Conservation (phyloP, 2,113 vertebrate species). For the Narcine bancroftii region DNA sequence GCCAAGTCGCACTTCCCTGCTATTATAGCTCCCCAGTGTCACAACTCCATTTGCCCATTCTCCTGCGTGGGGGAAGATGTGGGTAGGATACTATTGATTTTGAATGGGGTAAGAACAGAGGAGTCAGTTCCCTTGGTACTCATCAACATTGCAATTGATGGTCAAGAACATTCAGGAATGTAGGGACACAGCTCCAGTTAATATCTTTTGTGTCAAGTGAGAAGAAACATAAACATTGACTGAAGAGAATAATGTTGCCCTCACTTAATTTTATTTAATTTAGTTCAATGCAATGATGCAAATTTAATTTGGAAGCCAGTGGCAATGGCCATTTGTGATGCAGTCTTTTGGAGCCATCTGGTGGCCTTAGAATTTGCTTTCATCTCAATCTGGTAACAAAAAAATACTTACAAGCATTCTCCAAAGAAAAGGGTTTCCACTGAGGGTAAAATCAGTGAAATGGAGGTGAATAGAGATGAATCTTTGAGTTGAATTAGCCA, state of each 20-base stretch:
- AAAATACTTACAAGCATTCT: background rate
- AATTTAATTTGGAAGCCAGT: slow-evolving; percentile 44
- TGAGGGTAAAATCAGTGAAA: background rate
- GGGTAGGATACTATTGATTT: background rate
- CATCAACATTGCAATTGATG: slow-evolving; percentile 46
- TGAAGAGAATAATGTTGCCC: slow-evolving; percentile 68
- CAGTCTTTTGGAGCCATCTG: slow-evolving; percentile 72
- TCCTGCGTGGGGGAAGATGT: background rate
- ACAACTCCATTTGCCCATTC: too few species aligned
- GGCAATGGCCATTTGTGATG: slow-evolving; percentile 43
- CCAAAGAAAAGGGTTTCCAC: background rate
- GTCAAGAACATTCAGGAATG: slow-evolving; percentile 42
- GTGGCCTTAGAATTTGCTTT: slow-evolving; percentile 48
- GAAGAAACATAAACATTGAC: slow-evolving; percentile 53
- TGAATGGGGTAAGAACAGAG: background rate
- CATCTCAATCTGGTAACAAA: too few species aligned
- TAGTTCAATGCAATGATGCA: slow-evolving; percentile 54
- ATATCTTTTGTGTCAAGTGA: slow-evolving; percentile 53
- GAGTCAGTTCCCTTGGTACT: slow-evolving; percentile 30
- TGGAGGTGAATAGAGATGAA: background rate
- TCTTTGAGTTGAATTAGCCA: background rate
- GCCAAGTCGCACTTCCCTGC: too few species aligned
- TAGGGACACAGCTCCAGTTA: slow-evolving; percentile 49
- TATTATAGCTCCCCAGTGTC: too few species aligned
- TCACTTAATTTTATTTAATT: slow-evolving; percentile 74